Evolutionary conservation across 2,888 invertebrate genomes (phyloP).

Genomic region (Pristionchus arcanus): DNA sequence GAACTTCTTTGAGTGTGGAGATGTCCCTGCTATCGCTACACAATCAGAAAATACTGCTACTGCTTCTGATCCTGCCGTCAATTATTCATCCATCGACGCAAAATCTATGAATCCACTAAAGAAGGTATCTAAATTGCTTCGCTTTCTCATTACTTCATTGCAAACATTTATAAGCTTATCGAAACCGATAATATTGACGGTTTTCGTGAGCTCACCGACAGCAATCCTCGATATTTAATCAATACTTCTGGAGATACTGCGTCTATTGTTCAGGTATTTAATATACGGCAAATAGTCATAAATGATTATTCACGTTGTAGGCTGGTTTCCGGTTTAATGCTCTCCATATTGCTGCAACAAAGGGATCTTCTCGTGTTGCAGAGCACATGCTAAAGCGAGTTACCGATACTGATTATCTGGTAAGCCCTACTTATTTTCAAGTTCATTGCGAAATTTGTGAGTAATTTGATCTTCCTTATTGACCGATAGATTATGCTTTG

Average conservation of each 20-base stretch:
- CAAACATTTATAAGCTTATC: not conserved
- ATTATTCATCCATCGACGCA: not conserved
- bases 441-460: no score
- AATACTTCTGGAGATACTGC: conserved; percentile 67
- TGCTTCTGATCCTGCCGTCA: not conserved
- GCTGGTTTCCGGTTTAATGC: conserved; percentile 68
- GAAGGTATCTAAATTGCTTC: not conserved
- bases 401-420: conserved; percentile 25
- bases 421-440: not conserved
- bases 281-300: not conserved
- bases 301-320: conserved; percentile 12
- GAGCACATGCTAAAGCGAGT: not conserved
- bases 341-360: conserved; percentile 64
- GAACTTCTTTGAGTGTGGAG: conserved; percentile 57
- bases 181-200: conserved; percentile 10
- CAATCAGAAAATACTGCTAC: not conserved
- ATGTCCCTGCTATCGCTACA: not conserved
- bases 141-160: not conserved
- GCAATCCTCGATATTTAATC: conserved; percentile 66
- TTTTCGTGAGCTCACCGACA: conserved; percentile 53
- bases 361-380: not conserved
- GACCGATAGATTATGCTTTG: not conserved
- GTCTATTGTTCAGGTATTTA: conserved; percentile 62
- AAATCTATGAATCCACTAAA: conserved; percentile 8
- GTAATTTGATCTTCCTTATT: not conserved